A percentile compares a stretch with the other conserved stretches of the same genome.
Conservation (phyloP, 1,140 invertebrate species). For the Anagrus nilaparvatae region DNA sequence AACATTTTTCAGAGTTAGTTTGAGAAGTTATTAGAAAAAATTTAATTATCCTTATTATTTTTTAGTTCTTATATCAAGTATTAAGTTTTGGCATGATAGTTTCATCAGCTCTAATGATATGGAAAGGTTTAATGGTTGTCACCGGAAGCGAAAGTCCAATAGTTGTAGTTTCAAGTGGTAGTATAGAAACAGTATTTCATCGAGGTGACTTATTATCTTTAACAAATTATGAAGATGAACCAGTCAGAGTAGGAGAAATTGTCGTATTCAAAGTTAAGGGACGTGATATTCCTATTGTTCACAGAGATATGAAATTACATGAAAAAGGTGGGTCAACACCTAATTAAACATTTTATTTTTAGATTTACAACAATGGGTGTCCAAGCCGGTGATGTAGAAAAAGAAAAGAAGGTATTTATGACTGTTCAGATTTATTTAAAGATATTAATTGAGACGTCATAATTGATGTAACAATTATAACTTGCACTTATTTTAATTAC, state of each 20-base stretch:
- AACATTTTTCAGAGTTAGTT: no score
- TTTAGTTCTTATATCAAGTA: conserved; percentile 89
- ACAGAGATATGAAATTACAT: conserved; percentile 95
- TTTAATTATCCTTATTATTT: conserved; percentile 31
- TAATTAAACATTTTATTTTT: no score
- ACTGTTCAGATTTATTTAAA: no score
- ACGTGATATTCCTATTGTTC: conserved; percentile 98
- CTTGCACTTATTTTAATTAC: no score
- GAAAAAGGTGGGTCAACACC: no score
- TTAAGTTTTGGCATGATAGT: conserved; percentile 99
- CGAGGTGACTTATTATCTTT: conserved; percentile 94
- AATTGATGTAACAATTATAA: no score
- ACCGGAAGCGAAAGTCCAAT: conserved; percentile 98
- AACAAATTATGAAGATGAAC: conserved; percentile 94
- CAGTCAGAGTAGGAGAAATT: conserved; percentile 96
- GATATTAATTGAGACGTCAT: no score
- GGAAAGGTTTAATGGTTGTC: conserved; percentile 99
- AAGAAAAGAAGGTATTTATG: conserved; percentile 92
- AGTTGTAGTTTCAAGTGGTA: conserved; percentile 96
- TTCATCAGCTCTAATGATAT: conserved; percentile 98
- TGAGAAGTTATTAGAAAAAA: no score
- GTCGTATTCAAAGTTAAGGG: conserved; percentile 99
- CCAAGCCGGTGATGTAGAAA: conserved; percentile 85
- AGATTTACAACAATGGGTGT: conserved; percentile 53
- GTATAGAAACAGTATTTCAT: conserved; percentile 99